Conservation (phyloP, 1,140 invertebrate genomes). For the Lucilia sericata region DNA sequence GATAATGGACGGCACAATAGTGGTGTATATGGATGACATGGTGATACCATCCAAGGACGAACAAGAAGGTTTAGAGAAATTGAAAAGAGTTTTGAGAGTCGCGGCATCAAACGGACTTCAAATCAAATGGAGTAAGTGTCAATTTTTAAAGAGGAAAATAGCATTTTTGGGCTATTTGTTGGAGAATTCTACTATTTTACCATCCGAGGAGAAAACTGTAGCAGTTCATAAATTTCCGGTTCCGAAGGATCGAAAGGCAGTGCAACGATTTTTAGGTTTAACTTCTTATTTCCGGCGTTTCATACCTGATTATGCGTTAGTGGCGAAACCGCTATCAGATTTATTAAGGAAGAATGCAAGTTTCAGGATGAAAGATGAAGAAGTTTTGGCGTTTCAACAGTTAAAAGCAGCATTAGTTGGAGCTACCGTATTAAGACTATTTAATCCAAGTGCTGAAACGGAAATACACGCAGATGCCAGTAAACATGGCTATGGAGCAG, state of each 20-base stretch:
- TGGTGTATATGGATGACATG: constrained; percentile 46
- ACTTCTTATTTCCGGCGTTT: constrained; percentile 63
- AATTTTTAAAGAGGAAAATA: constrained; percentile 50
- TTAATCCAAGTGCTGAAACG: no score
- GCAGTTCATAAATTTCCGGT: constrained; percentile 55
- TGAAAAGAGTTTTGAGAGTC: constrained; percentile 41
- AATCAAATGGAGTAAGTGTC: constrained; percentile 47
- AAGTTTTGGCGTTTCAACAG: no score
- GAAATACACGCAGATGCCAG: no score
- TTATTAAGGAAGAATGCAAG: constrained; percentile 41
- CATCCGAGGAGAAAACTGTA: constrained; percentile 51
- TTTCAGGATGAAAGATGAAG: constrained; percentile 34
- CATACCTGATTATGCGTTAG: constrained; percentile 50
- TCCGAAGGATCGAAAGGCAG: constrained; percentile 54
- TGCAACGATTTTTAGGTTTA: constrained; percentile 59
- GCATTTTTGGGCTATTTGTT: constrained; percentile 48
- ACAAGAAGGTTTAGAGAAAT: constrained; percentile 19
- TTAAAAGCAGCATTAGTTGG: no score
- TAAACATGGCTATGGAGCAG: no score
- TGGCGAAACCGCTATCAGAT: constrained; percentile 54
- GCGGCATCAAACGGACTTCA: constrained; percentile 3
- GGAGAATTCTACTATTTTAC: constrained; percentile 49
- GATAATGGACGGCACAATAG: constrained; percentile 22
- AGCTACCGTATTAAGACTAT: no score
- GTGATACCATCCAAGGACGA: constrained; percentile 44